Evolutionary conservation across 2,888 invertebrate genomes (phyloP), one percentile per base, ranked within the genome.

Genomic region (Drosophila crucigera): DNA sequence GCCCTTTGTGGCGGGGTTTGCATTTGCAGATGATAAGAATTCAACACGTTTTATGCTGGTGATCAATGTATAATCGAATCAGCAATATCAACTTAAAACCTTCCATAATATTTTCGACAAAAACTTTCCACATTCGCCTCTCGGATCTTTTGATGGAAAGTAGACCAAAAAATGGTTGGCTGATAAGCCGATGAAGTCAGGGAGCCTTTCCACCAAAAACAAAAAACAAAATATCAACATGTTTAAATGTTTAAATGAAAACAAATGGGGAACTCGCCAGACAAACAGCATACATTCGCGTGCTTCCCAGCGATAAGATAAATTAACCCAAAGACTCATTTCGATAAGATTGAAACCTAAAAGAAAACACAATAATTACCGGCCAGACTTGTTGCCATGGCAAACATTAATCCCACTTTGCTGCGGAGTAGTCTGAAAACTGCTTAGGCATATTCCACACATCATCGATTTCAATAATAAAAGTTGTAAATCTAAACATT

Each of bases 111-210:
- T 35, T 60, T 35, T 64, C 7, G 55, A 16, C 62, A 35, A 76
- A 89, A 83, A 78, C 76, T 84, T 89, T 89, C 82, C 89, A 70
- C 41, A 43, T 54, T 43, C 41, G 9, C 3, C 47, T 4, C 22
- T 10, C 16, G 11, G 49, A 66, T 76, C 76, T 70, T 70, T 79
- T 41, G 31, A 59, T 35, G n/a, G 50, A 76, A 76, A 76, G 53
- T 65, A 54, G 22, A 59, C 11, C 10, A 14, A 22, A 33, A 59
- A 59, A 37, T 64, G 61, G 67, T 54, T 53, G 4, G 31, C 30
- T 47, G 78, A 78, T 78, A 78, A 78, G 53, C 33, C 6, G 10
- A 1, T 16, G 25, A 43, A 43, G 56, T 76, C 76, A n/a, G 41
- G 11, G 50, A 74, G 68, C 22, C 50, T 50, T 28, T 39, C 4